Evolutionary conservation across 2,888 invertebrate genomes (phyloP), one percentile per base, ranked within the genome.

Genomic region (Helicoverpa assulta): DNA sequence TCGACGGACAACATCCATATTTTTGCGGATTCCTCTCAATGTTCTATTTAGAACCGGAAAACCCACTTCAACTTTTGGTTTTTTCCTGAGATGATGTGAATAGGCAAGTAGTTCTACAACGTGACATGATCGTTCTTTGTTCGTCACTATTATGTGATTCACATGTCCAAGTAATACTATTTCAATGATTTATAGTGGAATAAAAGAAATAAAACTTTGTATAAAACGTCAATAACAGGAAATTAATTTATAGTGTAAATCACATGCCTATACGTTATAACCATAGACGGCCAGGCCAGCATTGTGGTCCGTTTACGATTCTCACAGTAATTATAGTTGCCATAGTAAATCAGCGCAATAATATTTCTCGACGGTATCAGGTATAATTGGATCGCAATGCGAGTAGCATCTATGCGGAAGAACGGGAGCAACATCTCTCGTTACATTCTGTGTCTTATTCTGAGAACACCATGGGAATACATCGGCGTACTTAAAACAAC

Each of bases 321-420:
- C 93, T 91, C 93, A 95, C 92, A 93, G 88, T 90, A 93, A 94
- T 93, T 94, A 93, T 89, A 78, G 84, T 89, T 82, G 78, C 87
- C 84, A 89, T 89, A 89, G 86, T 85, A 89, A 90, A 92, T 91
- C 89, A 90, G 90, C 85, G 88, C 90, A 91, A 90, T 93, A 91
- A 91, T 93, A 93, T 92, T 92, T 93, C 91, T 94, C 88, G 87
- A 86, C 86, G 81, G 92, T 94, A 93, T 94, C 94, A 92, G 89
- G 90, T 94, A 94, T 94, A 95, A 95, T 94, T 94, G 92, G 92
- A 93, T 93, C 89, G 94, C 93, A 94, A 94, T 94, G 93, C 89
- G 92, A 94, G 92, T 88, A 88, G 88, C 88, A 88, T 92, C 89
- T 93, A 95, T 94, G 95, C 95, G 95, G 95, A 95, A 95, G 93